Base-by-base conservation (phyloP, 2,797 vertebrate genomes). In the Onychomys torridus region DNA sequence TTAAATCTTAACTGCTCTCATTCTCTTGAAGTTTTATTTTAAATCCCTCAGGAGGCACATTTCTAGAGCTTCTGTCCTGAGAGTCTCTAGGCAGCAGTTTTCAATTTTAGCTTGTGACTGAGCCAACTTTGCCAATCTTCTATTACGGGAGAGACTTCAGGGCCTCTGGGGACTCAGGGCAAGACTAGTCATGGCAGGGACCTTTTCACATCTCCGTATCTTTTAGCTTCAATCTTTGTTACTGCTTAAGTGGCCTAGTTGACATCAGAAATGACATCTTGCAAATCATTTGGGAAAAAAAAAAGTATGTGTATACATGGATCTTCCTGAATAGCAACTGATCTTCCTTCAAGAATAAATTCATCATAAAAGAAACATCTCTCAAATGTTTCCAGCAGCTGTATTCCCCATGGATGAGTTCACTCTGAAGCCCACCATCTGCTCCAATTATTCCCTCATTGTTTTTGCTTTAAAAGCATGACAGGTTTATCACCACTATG, bases 371-470 rank as follows among this genome's bases (percentile, higher is more conserved):
- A 96, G 95, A 97, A 98, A 43, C 52, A 88, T 96, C 91, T 97
- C 93, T 97, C 69, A 97, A 98, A 97, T 97, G 87, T 93, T 96
- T 96, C 96, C 95, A 96, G 94, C 98, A 98, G 98, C 97, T 98
- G 97, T 98, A 98, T 97, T 98, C 98, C 95, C 97, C 95, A 52
- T 97, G 89, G 97, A 97, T 95, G 79, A 92, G 89, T 86, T 97
- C 57, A 96, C 76, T 98, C 88, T 94, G 96, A 98, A 96, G 75
- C 61, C 79, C 97, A 89, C 98, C 98, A 98, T 98, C 98, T 98
- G 98, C 97, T 98, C 94, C 97, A 98, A 98, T 98, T 98, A 98
- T 92, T 97, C 94, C 91, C 97, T 97, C 98, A 97, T 97, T 98
- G 98, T 98, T 98, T 97, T 96, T 93, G 77, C 91, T 98, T 98